Base-by-base conservation (phyloP, 2,888 invertebrate genomes). In the Oscheius myriophilus region DNA sequence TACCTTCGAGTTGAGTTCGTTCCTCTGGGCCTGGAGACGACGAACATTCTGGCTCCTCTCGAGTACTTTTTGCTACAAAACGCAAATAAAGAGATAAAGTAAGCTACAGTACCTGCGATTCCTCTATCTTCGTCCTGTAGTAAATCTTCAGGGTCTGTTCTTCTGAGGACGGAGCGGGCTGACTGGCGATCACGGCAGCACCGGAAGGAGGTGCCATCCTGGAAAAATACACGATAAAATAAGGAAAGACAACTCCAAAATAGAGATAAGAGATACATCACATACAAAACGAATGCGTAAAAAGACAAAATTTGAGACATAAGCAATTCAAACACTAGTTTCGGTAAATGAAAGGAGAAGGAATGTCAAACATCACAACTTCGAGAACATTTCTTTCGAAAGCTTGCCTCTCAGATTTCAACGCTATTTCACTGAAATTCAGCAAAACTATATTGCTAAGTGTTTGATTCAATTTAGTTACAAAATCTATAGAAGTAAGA, bases 1-100 rank as follows among this genome's bases (percentile, higher is more conserved):
- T n/a, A n/a, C n/a, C 92, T 97, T 98, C 11, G 96, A 95, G 89
- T 98, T 98, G 0, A 98, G 91, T 88, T 98, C 97, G 90, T 98
- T 98, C 79, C 97, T 91, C 87, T 98, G 97, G 18, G 98, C 98
- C 89, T 97, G 96, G 72, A 98, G 89, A 87, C 98, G 92, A 66
- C 97, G 91, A 61, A 98, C 90, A 89, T 98, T 97, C 88, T 96
- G 96, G 81, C 94, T 93, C 87, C 97, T 97, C 85, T 97, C 96
- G n/a, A 95, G 93, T 6, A 97, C 95, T 81, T 94, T 91, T 65
- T 96, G 90, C 88, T 90, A 78, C 55, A 86, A 82, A 66, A 26
- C 52, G n/a, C 42, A 39, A 51, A 18, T 23, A 51, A 39, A 61
- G 26, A 73, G 61, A 43, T 25, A 12, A 18, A 43, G 11, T 12